Evolutionary conservation across 1,140 invertebrate genomes (phyloP).

Genomic region (Zeugodacus cucurbitae): DNA sequence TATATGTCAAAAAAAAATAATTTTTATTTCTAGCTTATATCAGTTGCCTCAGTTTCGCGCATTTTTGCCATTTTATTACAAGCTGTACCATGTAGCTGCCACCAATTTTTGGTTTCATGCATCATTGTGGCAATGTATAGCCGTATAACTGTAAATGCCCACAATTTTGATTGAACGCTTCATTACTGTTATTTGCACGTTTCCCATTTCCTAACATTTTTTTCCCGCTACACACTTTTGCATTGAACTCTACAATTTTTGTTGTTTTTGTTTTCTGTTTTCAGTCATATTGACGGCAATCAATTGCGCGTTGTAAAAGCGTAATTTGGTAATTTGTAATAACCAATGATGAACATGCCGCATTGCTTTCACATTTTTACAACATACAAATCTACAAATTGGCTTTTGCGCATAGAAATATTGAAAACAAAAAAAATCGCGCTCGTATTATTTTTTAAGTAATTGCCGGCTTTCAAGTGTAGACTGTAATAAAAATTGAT

Average conservation of each 20-base stretch:
- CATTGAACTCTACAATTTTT: background rate
- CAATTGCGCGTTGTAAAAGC: constrained; percentile 1
- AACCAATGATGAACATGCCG: background rate
- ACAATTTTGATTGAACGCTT: background rate
- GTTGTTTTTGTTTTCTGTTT: background rate
- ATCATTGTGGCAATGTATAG: background rate
- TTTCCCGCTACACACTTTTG: background rate
- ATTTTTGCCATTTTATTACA: background rate
- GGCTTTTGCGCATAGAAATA: background rate
- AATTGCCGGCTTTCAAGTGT: background rate
- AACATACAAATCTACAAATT: background rate
- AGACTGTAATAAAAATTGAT: background rate
- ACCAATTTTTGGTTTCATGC: background rate
- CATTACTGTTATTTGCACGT: background rate
- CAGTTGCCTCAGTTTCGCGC: background rate
- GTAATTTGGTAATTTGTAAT: constrained; percentile 14
- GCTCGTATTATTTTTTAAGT: background rate
- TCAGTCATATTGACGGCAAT: background rate
- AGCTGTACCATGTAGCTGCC: too few species aligned
- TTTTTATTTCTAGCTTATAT: background rate
- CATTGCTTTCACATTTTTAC: background rate
- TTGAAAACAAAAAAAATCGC: constrained; percentile 5
- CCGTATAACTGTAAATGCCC: background rate
- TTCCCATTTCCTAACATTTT: background rate
- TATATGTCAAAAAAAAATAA: background rate